A percentile compares a stretch with the other conserved stretches of the same genome.
These are phyloP conservation scores for Megaceryle maxima DNA, from an alignment of 2,113 vertebrate species.

Conservation along the genomic window DNA sequence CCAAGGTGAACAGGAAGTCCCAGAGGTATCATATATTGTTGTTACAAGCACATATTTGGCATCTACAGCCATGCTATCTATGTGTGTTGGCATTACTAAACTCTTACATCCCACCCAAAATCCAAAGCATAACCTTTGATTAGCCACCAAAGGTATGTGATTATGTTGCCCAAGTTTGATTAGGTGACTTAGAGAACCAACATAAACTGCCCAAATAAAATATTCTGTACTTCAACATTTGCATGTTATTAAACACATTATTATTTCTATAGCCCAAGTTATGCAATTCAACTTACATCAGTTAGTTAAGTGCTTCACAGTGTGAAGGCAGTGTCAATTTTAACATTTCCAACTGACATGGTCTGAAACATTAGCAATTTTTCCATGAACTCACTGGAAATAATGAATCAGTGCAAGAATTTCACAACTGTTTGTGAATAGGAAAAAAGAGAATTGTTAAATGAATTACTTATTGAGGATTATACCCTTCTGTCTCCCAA, in stretches of 20 bases:
- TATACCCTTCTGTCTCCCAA: background rate
- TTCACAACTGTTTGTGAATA: background rate
- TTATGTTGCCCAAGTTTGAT: background rate
- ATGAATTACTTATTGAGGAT: background rate
- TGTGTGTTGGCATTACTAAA: background rate
- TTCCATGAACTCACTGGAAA: conserved; percentile 30
- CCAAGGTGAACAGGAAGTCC: background rate
- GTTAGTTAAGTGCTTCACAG: background rate
- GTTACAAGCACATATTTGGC: background rate
- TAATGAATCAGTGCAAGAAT: background rate
- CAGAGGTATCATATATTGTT: background rate
- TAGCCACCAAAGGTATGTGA: background rate
- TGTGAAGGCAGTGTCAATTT: background rate
- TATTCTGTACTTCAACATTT: background rate
- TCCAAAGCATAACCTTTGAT: background rate
- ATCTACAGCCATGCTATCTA: background rate
- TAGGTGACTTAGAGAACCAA: background rate
- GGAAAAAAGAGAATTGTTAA: background rate
- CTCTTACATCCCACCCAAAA: background rate
- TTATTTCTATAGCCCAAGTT: background rate
- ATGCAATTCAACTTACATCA: background rate
- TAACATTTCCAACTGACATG: background rate
- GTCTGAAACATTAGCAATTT: background rate
- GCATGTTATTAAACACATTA: background rate
- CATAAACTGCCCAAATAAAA: background rate